Conservation (phyloP, 2,113 vertebrate species). For the Anthoscopus minutus region DNA sequence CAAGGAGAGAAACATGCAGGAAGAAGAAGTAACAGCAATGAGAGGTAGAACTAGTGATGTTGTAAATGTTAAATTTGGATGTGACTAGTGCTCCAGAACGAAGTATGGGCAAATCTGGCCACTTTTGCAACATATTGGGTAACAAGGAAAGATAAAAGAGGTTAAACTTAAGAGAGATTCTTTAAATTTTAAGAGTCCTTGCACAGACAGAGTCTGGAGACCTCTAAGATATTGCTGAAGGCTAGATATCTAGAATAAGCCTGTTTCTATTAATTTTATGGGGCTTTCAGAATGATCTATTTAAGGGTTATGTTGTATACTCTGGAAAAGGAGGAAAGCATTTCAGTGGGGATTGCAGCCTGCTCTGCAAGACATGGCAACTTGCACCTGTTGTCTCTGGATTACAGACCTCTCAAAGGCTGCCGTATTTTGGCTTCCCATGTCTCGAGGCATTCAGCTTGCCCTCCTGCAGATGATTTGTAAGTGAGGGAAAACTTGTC, state of each 20-base stretch:
- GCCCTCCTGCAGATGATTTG: background rate
- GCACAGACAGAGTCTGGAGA: background rate
- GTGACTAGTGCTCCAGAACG: background rate
- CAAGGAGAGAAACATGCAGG: fast-evolving
- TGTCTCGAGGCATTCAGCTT: background rate
- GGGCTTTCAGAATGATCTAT: background rate
- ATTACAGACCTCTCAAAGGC: background rate
- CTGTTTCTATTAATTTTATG: background rate
- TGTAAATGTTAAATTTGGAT: background rate
- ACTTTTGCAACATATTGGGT: background rate
- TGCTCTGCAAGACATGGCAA: background rate
- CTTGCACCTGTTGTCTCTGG: background rate
- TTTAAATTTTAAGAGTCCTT: background rate
- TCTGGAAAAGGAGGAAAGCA: background rate
- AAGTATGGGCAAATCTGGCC: background rate
- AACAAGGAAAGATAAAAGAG: background rate
- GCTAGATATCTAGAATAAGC: background rate
- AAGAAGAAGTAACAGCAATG: background rate
- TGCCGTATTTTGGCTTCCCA: background rate
- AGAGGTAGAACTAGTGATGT: background rate
- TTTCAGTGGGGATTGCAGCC: background rate
- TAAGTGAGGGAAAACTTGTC: background rate
- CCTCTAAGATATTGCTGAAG: background rate
- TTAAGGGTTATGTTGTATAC: fast-evolving
- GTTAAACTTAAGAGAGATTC: background rate